A percentile compares a stretch with the other conserved stretches of the same genome.
These are phyloP conservation scores for Caenorhabditis sp. DNA, from an alignment of 2,888 invertebrate genomes.

Conservation along the genomic window DNA sequence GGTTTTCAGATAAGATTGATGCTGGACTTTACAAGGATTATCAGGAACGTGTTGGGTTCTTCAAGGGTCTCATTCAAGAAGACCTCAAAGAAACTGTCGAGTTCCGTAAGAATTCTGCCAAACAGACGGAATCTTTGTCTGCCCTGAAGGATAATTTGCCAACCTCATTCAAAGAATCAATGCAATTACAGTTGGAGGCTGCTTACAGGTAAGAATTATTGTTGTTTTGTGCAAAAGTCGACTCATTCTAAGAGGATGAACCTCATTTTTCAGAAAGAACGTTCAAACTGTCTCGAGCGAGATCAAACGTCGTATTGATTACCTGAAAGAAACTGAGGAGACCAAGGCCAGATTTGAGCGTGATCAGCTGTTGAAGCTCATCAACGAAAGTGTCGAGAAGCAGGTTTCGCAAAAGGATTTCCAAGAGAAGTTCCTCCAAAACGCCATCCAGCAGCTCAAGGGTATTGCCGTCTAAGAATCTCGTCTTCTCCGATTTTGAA, in stretches of 20 bases:
- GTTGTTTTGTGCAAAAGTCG: too few relatives aligned
- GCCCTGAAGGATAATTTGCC: constrained; percentile 81
- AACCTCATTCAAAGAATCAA: constrained; percentile 87
- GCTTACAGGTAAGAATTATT: constrained; percentile 87
- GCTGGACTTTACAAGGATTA: constrained; percentile 75
- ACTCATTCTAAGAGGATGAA: too few relatives aligned
- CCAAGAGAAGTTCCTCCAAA: constrained; percentile 80
- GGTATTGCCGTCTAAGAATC: constrained; percentile 45
- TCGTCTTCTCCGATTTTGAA: constrained; percentile 5
- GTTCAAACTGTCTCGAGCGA: constrained; percentile 78
- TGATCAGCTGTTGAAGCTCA: constrained; percentile 95
- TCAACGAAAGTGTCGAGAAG: constrained; percentile 88
- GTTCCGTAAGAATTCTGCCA: constrained; percentile 81
- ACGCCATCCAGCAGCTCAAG: constrained; percentile 80
- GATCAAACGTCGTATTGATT: constrained; percentile 87
- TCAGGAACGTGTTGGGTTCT: constrained; percentile 75
- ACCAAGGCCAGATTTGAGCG: constrained; percentile 92
- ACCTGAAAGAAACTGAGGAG: constrained; percentile 90
- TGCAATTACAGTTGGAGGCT: constrained; percentile 94
- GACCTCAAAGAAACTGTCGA: constrained; percentile 82
- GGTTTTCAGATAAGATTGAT: constrained; percentile 75
- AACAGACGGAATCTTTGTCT: constrained; percentile 77
- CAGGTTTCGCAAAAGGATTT: constrained; percentile 77
- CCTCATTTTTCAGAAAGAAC: constrained; percentile 73
- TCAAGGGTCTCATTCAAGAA: constrained; percentile 80